These are phyloP conservation scores for Asobara japonica DNA, from an alignment of 1,140 invertebrate genomes.

Conservation along the genomic window DNA sequence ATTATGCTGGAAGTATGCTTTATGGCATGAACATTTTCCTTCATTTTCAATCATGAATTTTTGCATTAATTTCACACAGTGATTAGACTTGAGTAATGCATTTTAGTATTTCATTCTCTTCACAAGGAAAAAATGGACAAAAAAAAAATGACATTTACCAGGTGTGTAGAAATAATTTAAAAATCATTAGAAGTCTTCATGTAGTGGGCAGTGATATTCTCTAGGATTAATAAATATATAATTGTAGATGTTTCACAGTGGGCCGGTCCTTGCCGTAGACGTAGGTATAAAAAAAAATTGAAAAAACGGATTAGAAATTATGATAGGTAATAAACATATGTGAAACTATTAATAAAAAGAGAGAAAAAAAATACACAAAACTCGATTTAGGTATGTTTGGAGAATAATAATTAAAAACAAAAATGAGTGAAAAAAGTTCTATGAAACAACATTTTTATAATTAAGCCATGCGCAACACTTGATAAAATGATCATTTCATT, in stretches of 20 bases:
- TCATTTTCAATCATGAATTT: not conserved
- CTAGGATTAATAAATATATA: constrained; percentile 17
- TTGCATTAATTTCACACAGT: not conserved
- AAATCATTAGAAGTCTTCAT: constrained; percentile 28
- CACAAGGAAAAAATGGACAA: not conserved
- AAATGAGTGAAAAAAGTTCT: not conserved
- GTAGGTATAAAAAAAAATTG: constrained; percentile 8
- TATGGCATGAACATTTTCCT: not conserved
- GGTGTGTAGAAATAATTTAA: not conserved
- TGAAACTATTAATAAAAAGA: constrained; percentile 21
- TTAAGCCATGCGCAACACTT: not conserved
- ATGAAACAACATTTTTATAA: constrained; percentile 7
- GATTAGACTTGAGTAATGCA: not conserved
- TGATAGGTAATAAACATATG: constrained; percentile 8
- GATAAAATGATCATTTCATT: not conserved
- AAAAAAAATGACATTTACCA: constrained; percentile 20
- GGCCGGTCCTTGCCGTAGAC: constrained; percentile 47
- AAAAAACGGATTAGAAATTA: constrained; percentile 29
- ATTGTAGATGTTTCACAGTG: constrained; percentile 33
- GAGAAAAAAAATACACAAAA: not conserved
- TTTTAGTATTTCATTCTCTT: not conserved
- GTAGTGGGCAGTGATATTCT: constrained; percentile 36
- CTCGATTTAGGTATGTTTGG: constrained; percentile 27
- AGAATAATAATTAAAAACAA: not conserved
- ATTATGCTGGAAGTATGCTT: not conserved